phyloP scores from a whole-genome alignment of 2,113 vertebrate genomes.

The Dasyornis broadbenti region DNA sequence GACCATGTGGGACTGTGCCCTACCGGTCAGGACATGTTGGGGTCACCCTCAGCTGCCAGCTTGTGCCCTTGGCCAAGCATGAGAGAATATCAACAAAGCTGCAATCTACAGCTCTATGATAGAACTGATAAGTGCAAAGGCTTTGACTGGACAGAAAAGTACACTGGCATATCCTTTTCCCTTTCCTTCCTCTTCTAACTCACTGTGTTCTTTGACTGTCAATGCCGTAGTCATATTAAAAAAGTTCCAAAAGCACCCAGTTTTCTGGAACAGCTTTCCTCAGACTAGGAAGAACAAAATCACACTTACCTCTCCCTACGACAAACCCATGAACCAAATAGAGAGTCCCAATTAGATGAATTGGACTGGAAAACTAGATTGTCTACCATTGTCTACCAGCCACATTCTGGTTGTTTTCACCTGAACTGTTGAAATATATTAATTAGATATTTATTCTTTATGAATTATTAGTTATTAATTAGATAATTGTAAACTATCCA shows the following conservation, averaged over 20 bases:
- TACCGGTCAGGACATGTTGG: rapidly evolving
- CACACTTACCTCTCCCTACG: not conserved
- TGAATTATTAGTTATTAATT: not conserved
- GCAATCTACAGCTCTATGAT: not conserved
- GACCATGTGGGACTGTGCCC: no score
- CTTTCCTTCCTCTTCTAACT: not conserved
- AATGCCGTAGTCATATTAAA: not conserved
- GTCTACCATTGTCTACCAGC: not conserved
- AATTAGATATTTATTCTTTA: not conserved
- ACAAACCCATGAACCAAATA: not conserved
- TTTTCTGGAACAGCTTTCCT: not conserved
- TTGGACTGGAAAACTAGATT: not conserved
- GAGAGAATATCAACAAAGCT: not conserved
- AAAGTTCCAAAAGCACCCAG: not conserved
- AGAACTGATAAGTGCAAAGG: not conserved
- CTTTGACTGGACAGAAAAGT: not conserved
- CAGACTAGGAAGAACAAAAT: not conserved
- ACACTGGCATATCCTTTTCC: not conserved
- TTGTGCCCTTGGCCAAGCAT: not conserved
- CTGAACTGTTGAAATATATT: not conserved
- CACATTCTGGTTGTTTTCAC: not conserved
- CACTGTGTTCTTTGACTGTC: not conserved
- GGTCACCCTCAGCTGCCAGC: not conserved
- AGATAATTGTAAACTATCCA: not conserved
- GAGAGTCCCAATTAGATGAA: not conserved